phyloP scores from a whole-genome alignment of 2,888 invertebrate species.

The Lochmaea capreae region DNA sequence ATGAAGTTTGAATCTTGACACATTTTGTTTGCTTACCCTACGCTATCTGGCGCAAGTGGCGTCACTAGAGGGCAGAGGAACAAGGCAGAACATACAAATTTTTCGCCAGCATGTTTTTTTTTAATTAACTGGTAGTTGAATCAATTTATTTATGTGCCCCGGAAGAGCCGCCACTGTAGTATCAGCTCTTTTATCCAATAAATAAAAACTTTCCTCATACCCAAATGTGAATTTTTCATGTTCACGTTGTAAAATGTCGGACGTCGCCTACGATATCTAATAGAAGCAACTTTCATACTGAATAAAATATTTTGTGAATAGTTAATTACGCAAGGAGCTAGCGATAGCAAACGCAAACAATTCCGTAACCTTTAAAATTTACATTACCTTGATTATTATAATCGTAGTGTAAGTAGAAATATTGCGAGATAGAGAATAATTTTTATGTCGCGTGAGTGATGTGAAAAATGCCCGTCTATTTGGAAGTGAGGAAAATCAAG shows the following conservation, averaged over 20 bases:
- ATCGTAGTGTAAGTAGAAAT: constrained; percentile 1
- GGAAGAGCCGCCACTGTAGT: no score
- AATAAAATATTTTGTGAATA: constrained; percentile 9
- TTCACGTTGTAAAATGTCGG: neutral
- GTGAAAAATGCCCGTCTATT: constrained; percentile 9
- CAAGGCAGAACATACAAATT: no score
- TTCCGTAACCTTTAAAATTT: constrained; percentile 8
- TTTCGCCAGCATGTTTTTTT: no score
- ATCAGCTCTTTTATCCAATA: no score
- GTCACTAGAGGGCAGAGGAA: no score
- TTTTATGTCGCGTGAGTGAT: neutral
- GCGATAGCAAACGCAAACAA: constrained; percentile 20
- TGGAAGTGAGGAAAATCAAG: constrained; percentile 12
- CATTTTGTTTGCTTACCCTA: no score
- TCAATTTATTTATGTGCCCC: no score
- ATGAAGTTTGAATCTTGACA: no score
- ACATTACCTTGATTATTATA: constrained; percentile 10
- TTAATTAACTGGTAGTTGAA: no score
- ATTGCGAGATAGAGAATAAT: neutral
- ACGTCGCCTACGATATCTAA: neutral
- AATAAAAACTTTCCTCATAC: no score
- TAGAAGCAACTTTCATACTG: neutral
- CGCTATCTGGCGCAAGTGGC: no score
- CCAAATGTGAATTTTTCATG: neutral
- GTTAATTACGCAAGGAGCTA: constrained; percentile 16